phyloP scores from a whole-genome alignment of 2,113 vertebrate species.

The Isichthys henryi region DNA sequence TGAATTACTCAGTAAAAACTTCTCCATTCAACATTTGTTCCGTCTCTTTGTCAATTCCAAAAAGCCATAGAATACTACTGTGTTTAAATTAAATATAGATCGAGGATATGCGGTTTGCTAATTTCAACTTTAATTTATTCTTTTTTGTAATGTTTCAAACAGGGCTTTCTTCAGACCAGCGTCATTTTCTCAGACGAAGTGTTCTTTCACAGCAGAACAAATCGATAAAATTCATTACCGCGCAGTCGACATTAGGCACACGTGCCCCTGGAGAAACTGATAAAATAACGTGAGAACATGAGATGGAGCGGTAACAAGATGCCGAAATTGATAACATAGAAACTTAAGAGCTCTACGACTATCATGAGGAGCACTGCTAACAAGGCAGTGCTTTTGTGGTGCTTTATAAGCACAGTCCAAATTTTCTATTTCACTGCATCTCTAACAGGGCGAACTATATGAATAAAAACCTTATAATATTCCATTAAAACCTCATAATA shows the following conservation, averaged over 20 bases:
- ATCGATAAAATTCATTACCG: background rate
- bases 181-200: background rate
- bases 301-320: background rate
- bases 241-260: background rate
- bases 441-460: background rate
- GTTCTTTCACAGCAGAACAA: background rate
- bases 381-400: background rate
- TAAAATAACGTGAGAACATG: background rate
- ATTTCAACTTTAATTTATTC: background rate
- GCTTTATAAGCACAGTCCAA: background rate
- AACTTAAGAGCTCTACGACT: background rate
- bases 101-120: background rate
- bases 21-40: background rate
- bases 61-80: background rate
- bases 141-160: conserved; percentile 2
- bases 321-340: background rate
- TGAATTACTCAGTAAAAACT: background rate
- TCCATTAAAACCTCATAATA: background rate
- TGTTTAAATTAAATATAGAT: conserved; percentile 12
- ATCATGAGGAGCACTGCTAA: background rate
- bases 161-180: background rate
- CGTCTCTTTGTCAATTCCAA: background rate
- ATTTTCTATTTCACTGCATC: background rate
- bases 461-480: background rate
- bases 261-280: background rate